Percentiles rank a stretch among this genome's conserved stretches.
phyloP scores from a whole-genome alignment of 2,888 invertebrate genomes.

The Tetragonisca angustula region DNA sequence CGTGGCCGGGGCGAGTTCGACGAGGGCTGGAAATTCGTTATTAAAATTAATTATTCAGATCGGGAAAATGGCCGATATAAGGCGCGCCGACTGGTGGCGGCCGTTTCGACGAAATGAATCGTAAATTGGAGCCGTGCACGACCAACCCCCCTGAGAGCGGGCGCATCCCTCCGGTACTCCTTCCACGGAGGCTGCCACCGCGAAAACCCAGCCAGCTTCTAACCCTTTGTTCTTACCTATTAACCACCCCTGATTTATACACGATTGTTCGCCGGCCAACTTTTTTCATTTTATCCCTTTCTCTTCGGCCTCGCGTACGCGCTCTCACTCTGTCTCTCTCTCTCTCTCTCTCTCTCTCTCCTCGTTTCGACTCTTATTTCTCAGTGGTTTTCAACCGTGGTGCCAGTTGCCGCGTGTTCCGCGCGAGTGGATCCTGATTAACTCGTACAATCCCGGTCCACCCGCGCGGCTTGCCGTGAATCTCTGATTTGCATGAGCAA shows the following conservation, averaged over 20 bases:
- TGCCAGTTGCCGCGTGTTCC: slow-evolving; percentile 60
- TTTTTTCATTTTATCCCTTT: slow-evolving; percentile 78
- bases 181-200: slow-evolving; percentile 47
- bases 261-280: slow-evolving; percentile 77
- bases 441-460: slow-evolving; percentile 74
- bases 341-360: neutral
- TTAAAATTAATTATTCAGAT: slow-evolving; percentile 84
- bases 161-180: slow-evolving; percentile 69
- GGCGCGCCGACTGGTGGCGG: slow-evolving; percentile 77
- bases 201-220: slow-evolving; percentile 58
- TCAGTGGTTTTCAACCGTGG: slow-evolving; percentile 72
- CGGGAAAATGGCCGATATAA: slow-evolving; percentile 83
- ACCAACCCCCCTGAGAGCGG: slow-evolving; percentile 62
- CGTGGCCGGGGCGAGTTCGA: slow-evolving; percentile 36
- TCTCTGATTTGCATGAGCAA: slow-evolving; percentile 81
- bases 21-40: slow-evolving; percentile 79
- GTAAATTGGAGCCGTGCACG: slow-evolving; percentile 81
- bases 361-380: slow-evolving; percentile 70
- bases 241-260: slow-evolving; percentile 81
- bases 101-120: slow-evolving; percentile 82
- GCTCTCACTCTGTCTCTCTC: neutral
- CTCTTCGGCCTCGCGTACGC: slow-evolving; percentile 23
- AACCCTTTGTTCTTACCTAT: slow-evolving; percentile 80
- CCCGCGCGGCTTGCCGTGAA: slow-evolving; percentile 63
- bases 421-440: slow-evolving; percentile 76